These are phyloP conservation scores for Lucinisca nassula DNA, from an alignment of 2,888 invertebrate species.

Conservation along the genomic window DNA sequence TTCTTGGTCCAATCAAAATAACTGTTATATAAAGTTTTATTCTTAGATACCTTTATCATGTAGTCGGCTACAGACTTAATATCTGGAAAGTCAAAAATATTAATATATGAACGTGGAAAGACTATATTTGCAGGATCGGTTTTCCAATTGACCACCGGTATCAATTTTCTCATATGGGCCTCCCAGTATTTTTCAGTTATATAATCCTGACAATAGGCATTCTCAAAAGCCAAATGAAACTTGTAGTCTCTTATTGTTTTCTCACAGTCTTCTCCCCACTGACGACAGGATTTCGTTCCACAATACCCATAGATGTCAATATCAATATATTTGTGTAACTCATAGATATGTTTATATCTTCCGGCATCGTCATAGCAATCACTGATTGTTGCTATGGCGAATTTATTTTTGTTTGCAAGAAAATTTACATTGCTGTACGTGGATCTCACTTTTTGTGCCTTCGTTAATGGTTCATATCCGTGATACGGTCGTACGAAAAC, in stretches of 20 bases:
- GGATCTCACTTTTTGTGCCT: neutral
- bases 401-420: slow-evolving; percentile 1
- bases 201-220: slow-evolving; percentile 76
- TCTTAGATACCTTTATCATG: slow-evolving; percentile 48
- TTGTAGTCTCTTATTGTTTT: slow-evolving; percentile 65
- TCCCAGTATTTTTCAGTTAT: slow-evolving; percentile 76
- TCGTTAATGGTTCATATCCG: slow-evolving; percentile 41
- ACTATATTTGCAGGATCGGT: slow-evolving; percentile 4
- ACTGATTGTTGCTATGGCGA: slow-evolving; percentile 15
- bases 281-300: slow-evolving; percentile 55
- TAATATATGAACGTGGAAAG: slow-evolving; percentile 23
- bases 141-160: slow-evolving; percentile 69
- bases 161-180: slow-evolving; percentile 57
- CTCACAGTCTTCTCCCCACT: slow-evolving; percentile 59
- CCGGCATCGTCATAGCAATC: slow-evolving; percentile 25
- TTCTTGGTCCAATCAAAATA: slow-evolving; percentile 67
- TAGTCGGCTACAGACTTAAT: slow-evolving; percentile 47
- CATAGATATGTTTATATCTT: neutral
- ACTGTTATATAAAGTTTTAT: slow-evolving; percentile 13
- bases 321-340: slow-evolving; percentile 29
- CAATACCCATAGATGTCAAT: slow-evolving; percentile 69
- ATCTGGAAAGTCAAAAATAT: slow-evolving; percentile 34
- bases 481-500: slow-evolving; percentile 67
- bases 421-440: slow-evolving; percentile 12
- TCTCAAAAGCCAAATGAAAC: slow-evolving; percentile 77